Percentiles rank a stretch among this genome's conserved stretches.
Evolutionary conservation across 2,113 vertebrate genomes (phyloP).

Genomic region (Cheilinus undulatus): DNA sequence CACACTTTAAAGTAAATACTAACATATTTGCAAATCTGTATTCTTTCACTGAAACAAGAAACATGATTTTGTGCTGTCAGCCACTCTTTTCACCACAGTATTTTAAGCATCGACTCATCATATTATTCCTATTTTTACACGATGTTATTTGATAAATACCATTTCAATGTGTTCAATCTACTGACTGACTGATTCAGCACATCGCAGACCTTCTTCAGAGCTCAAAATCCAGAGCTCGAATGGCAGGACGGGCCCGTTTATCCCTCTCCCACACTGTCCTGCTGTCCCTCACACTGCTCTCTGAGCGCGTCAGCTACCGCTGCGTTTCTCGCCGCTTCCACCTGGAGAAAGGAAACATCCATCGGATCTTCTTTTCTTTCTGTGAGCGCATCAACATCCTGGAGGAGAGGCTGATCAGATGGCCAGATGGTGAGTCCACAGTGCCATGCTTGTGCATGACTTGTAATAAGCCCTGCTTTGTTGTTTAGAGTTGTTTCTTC

Average conservation of each 20-base stretch:
- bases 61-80: too few species aligned
- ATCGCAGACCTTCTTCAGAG: slow-evolving; percentile 78
- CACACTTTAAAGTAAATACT: too few species aligned
- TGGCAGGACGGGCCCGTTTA: slow-evolving; percentile 79
- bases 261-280: slow-evolving; percentile 79
- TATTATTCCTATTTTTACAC: too few species aligned
- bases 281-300: slow-evolving; percentile 82
- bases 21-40: too few species aligned
- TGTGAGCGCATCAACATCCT: slow-evolving; percentile 77
- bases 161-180: not conserved
- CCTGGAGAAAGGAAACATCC: slow-evolving; percentile 84
- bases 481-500: not conserved
- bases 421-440: slow-evolving; percentile 74
- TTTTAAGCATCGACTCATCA: too few species aligned
- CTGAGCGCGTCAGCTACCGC: slow-evolving; percentile 79
- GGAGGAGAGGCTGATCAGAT: slow-evolving; percentile 65
- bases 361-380: slow-evolving; percentile 83
- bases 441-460: not conserved
- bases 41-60: too few species aligned
- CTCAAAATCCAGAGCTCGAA: slow-evolving; percentile 65
- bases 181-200: slow-evolving; percentile 55
- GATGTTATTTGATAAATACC: not conserved
- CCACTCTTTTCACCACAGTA: too few species aligned
- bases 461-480: not conserved
- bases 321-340: slow-evolving; percentile 76